phyloP scores from a whole-genome alignment of 1,140 invertebrate genomes.

The Bemisia tabaci region DNA sequence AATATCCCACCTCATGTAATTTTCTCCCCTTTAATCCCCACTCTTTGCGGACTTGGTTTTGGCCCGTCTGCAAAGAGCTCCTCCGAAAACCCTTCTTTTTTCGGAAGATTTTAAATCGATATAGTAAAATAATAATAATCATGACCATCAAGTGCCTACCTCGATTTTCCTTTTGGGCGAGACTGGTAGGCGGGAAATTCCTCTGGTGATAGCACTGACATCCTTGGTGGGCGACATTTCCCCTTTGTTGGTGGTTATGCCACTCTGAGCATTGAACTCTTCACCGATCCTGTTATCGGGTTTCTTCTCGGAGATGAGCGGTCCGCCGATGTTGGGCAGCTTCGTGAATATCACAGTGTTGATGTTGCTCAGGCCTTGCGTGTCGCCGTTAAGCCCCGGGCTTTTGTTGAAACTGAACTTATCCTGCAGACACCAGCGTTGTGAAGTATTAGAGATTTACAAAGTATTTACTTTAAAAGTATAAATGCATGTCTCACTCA shows the following conservation, averaged over 20 bases:
- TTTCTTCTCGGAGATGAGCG: conserved; percentile 13
- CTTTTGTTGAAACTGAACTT: not conserved
- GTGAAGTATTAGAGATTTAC: too few relatives aligned
- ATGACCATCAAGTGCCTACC: too few relatives aligned
- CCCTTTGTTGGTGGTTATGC: conserved; percentile 13
- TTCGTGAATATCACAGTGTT: conserved; percentile 17
- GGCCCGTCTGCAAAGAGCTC: too few relatives aligned
- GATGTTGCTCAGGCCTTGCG: not conserved
- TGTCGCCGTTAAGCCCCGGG: not conserved
- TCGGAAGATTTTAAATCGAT: too few relatives aligned
- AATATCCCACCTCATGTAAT: too few relatives aligned
- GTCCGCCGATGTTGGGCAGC: conserved; percentile 20
- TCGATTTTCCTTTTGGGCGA: not conserved
- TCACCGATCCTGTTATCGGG: not conserved
- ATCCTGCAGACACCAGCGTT: too few relatives aligned
- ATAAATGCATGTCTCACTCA: too few relatives aligned
- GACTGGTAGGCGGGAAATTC: not conserved
- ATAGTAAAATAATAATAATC: too few relatives aligned
- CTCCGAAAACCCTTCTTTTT: too few relatives aligned
- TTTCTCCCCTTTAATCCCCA: too few relatives aligned
- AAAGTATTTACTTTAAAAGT: too few relatives aligned
- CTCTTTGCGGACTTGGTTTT: too few relatives aligned
- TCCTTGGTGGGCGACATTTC: conserved; percentile 12
- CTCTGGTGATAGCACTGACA: conserved; percentile 2
- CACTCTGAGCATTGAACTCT: not conserved